These are phyloP conservation scores for Danio tinwini DNA, from an alignment of 2,797 vertebrate species.

Conservation along the genomic window DNA sequence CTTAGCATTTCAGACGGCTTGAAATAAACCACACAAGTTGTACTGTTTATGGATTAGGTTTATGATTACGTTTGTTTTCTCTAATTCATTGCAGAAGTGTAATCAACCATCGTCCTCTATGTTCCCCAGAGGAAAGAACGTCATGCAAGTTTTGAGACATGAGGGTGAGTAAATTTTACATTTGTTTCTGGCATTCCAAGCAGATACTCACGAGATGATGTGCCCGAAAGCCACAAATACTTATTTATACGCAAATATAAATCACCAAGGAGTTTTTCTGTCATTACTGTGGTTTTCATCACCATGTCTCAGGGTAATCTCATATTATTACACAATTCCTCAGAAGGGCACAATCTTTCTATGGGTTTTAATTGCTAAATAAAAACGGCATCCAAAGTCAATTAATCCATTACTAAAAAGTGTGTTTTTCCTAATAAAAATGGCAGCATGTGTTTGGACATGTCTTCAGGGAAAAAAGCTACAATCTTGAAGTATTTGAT, in stretches of 20 bases:
- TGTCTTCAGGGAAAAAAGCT: background rate
- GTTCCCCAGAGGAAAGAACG: background rate
- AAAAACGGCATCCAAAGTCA: conserved; percentile 34
- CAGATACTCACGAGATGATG: conserved; percentile 44
- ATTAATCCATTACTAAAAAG: conserved; percentile 37
- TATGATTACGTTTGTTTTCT: background rate
- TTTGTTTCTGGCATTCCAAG: background rate
- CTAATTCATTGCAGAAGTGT: background rate
- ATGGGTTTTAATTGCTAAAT: conserved; percentile 45
- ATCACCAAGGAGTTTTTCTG: conserved; percentile 42
- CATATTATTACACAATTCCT: conserved; percentile 28
- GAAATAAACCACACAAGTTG: background rate
- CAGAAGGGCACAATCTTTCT: conserved; percentile 32
- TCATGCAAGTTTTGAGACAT: conserved; percentile 4
- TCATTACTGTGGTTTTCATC: conserved; percentile 55
- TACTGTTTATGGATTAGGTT: background rate
- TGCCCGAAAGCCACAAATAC: conserved; percentile 53
- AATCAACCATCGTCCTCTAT: background rate
- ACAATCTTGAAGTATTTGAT: conserved; percentile 1
- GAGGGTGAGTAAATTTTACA: background rate
- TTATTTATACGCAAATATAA: conserved; percentile 56
- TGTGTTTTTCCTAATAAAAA: conserved; percentile 1
- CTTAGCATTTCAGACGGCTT: background rate
- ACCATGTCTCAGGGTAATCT: conserved; percentile 35
- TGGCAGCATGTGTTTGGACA: background rate